A percentile compares a stretch with the other conserved stretches of the same genome.
phyloP scores from a whole-genome alignment of 2,113 vertebrate species.

The Saguinus midas region DNA sequence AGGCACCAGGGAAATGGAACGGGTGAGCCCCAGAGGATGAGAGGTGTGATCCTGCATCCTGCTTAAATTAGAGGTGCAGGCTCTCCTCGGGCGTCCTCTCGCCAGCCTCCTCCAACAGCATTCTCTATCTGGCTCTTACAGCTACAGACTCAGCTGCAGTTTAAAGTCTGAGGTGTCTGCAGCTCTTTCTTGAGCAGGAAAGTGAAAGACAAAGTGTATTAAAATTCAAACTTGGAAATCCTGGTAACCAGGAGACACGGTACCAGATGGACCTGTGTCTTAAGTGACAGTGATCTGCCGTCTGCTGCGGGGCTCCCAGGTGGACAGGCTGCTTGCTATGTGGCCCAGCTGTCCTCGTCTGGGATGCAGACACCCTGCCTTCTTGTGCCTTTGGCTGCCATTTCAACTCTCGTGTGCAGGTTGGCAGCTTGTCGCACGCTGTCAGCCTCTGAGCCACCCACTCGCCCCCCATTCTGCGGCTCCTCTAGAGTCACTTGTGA shows the following conservation, averaged over 20 bases:
- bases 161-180: not conserved
- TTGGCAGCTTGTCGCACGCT: not conserved
- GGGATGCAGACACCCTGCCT: not conserved
- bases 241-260: constrained; percentile 32
- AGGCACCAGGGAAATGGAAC: not conserved
- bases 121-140: not conserved
- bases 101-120: not conserved
- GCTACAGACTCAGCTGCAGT: not conserved
- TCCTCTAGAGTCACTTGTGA: not conserved
- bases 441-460: not conserved
- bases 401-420: not conserved
- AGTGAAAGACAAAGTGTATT: not conserved
- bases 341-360: constrained; percentile 40
- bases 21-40: not conserved
- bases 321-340: not conserved
- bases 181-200: not conserved
- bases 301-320: constrained; percentile 48
- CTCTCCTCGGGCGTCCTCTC: not conserved
- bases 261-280: constrained; percentile 51
- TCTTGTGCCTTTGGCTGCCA: not conserved
- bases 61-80: not conserved
- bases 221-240: constrained; percentile 44
- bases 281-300: constrained; percentile 21
- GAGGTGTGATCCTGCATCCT: not conserved
- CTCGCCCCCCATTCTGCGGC: not conserved